Conservation (phyloP, 2,797 vertebrate genomes). For the Sternarchorhynchus goeldii region DNA sequence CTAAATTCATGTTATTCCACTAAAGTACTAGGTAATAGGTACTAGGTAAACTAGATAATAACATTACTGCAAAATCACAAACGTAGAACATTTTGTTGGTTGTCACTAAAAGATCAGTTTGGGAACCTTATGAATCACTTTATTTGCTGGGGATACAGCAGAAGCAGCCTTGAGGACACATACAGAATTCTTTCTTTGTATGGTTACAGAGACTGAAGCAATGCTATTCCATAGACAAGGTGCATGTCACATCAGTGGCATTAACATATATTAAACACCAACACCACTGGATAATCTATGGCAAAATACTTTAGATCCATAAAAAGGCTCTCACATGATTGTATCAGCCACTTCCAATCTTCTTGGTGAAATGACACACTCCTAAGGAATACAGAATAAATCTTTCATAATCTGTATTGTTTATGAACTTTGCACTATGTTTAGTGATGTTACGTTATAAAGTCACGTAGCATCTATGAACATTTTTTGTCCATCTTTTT, state of each 20-base stretch:
- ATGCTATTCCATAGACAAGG: neutral
- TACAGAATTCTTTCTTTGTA: neutral
- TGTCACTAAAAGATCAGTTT: slow-evolving; percentile 4
- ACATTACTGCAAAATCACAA: neutral
- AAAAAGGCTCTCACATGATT: slow-evolving; percentile 12
- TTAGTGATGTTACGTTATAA: neutral
- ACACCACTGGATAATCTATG: slow-evolving; percentile 15
- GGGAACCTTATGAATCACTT: slow-evolving; percentile 1
- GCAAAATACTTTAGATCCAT: slow-evolving; percentile 4
- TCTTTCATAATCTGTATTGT: neutral
- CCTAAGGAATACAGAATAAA: slow-evolving; percentile 12
- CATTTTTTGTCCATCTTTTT: neutral
- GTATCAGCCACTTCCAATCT: slow-evolving; percentile 11
- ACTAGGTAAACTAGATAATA: neutral
- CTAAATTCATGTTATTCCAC: neutral
- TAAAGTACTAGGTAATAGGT: too few species aligned
- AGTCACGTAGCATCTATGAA: neutral
- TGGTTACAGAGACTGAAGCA: neutral
- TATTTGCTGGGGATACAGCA: slow-evolving; percentile 14
- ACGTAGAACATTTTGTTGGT: neutral
- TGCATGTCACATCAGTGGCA: slow-evolving; percentile 20
- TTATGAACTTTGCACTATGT: neutral
- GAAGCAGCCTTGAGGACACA: neutral
- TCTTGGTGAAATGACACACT: slow-evolving; percentile 23
- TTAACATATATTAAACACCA: slow-evolving; percentile 20